Evolutionary conservation across 2,113 vertebrate genomes (phyloP).

Genomic region (Sciurus niger): DNA sequence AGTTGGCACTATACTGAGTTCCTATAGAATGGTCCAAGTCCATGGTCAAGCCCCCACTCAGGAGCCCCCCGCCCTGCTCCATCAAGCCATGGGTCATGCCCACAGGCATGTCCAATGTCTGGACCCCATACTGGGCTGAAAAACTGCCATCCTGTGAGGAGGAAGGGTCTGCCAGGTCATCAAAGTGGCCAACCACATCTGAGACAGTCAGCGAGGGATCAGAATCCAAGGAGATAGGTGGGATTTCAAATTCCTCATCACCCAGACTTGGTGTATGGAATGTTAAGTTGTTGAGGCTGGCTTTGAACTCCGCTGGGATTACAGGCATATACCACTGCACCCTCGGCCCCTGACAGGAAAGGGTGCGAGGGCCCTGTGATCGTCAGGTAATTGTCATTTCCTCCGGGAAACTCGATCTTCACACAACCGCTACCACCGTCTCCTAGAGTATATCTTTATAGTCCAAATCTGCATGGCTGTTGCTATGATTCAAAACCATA

Average conservation of each 20-base stretch:
- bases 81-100: slow-evolving; percentile 91
- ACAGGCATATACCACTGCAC: too few species aligned
- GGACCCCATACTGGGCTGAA: slow-evolving; percentile 89
- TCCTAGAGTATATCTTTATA: too few species aligned
- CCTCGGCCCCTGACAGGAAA: slow-evolving; percentile 95
- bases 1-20: slow-evolving; percentile 93
- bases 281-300: too few species aligned
- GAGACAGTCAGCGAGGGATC: slow-evolving; percentile 94
- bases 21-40: slow-evolving; percentile 94
- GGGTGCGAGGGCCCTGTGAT: slow-evolving; percentile 93
- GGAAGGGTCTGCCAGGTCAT: slow-evolving; percentile 91
- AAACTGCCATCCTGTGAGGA: slow-evolving; percentile 89
- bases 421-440: too few species aligned
- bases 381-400: slow-evolving; percentile 94
- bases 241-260: slow-evolving; percentile 97
- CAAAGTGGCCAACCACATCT: slow-evolving; percentile 93
- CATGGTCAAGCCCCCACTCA: slow-evolving; percentile 88
- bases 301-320: too few species aligned
- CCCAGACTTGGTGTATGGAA: slow-evolving; percentile 96
- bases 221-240: slow-evolving; percentile 94
- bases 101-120: slow-evolving; percentile 92
- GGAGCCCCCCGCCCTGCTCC: slow-evolving; percentile 90
- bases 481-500: too few species aligned
- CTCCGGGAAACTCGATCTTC: slow-evolving; percentile 96
- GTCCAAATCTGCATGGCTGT: too few species aligned